Evolutionary conservation across 2,113 vertebrate genomes (phyloP).

Genomic region (Nothocercus julius): DNA sequence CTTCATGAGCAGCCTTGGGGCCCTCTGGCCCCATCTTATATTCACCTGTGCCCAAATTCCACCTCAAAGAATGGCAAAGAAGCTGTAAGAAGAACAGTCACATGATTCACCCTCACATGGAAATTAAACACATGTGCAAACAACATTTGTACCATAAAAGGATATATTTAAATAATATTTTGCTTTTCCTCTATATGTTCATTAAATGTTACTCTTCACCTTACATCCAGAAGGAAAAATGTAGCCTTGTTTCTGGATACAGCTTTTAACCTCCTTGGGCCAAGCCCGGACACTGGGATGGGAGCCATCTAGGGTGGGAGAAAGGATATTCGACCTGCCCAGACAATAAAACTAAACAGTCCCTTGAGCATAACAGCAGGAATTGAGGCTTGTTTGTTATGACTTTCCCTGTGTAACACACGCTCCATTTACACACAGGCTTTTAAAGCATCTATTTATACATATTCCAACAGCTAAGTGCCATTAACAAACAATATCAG

Average conservation of each 20-base stretch:
- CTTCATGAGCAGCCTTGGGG: accelerated
- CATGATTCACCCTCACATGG: not conserved
- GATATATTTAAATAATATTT: not conserved
- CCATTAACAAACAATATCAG: not conserved
- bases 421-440: not conserved
- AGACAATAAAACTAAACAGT: not conserved
- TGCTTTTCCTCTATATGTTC: not conserved
- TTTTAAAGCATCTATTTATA: not conserved
- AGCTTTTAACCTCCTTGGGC: not conserved
- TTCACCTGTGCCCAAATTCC: not conserved
- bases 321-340: not conserved
- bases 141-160: not conserved
- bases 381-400: not conserved
- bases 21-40: not conserved
- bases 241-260: not conserved
- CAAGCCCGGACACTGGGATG: not conserved
- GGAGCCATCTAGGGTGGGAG: not conserved
- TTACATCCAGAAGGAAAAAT: not conserved
- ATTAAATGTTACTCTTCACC: not conserved
- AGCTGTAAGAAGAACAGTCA: not conserved
- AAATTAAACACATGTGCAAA: not conserved
- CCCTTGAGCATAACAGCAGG: not conserved
- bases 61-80: not conserved
- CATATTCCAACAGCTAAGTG: not conserved
- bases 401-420: not conserved